A percentile compares a stretch with the other conserved stretches of the same genome.
Conservation (phyloP, 2,113 vertebrate genomes). For the Pelusios castaneus region DNA sequence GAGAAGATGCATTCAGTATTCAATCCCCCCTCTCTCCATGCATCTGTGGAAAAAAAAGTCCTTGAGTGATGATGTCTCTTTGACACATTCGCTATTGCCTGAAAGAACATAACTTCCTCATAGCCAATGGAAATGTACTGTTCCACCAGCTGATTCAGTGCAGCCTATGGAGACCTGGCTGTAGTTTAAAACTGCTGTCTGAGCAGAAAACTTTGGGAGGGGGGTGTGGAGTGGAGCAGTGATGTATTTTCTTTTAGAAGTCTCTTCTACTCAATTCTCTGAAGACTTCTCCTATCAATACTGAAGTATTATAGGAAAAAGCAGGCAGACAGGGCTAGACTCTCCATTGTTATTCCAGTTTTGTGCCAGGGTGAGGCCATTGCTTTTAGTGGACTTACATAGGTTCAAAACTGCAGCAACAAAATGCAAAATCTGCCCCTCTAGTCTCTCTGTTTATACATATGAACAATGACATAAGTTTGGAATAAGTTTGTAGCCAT, state of each 20-base stretch:
- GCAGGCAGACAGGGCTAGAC: background rate
- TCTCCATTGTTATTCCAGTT: background rate
- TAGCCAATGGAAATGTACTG: background rate
- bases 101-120: background rate
- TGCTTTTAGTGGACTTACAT: background rate
- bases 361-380: background rate
- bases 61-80: background rate
- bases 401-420: background rate
- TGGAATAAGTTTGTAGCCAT: background rate
- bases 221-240: too few relatives aligned
- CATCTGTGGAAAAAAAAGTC: background rate
- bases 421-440: background rate
- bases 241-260: background rate
- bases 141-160: background rate
- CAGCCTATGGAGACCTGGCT: background rate
- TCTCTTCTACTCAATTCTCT: background rate
- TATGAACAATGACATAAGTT: background rate
- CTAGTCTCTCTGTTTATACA: background rate
- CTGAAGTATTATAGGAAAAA: background rate
- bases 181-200: conserved; percentile 5
- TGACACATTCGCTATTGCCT: conserved; percentile 28
- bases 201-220: background rate
- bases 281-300: background rate
- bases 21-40: background rate
- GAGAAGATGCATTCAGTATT: conserved; percentile 8